Evolutionary conservation across 2,888 invertebrate genomes (phyloP).

Genomic region (Onthophagus sagittarius): DNA sequence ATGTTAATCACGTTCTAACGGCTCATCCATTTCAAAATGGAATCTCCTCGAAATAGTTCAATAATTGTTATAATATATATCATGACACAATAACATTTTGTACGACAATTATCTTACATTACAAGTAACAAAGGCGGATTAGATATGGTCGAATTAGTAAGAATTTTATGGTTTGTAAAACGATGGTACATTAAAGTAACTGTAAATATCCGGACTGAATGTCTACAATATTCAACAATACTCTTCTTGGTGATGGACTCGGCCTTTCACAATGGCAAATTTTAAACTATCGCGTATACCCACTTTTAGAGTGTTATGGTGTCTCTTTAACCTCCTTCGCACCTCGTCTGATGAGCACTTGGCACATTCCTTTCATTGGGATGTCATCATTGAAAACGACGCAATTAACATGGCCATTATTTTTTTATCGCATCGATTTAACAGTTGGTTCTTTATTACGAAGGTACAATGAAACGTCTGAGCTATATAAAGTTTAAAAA

Average conservation of each 20-base stretch:
- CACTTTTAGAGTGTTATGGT: background rate
- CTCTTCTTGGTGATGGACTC: background rate
- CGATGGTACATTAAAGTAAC: background rate
- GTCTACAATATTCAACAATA: background rate
- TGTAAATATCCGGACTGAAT: background rate
- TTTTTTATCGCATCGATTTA: background rate
- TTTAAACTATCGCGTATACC: background rate
- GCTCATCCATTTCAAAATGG: background rate
- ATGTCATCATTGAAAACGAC: background rate
- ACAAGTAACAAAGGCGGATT: background rate
- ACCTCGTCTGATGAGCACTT: background rate
- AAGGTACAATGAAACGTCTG: background rate
- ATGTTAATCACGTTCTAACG: background rate
- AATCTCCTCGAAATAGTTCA: background rate
- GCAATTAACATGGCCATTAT: background rate
- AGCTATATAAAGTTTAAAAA: background rate
- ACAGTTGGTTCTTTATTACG: background rate
- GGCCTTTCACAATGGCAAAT: background rate
- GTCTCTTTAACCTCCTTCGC: background rate
- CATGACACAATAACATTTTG: background rate
- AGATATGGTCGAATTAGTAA: background rate
- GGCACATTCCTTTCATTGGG: background rate
- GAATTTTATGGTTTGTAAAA: background rate
- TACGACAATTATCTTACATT: background rate
- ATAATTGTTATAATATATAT: background rate